These are phyloP conservation scores for Anguilla japonica DNA, from an alignment of 2,113 vertebrate genomes.

Conservation along the genomic window DNA sequence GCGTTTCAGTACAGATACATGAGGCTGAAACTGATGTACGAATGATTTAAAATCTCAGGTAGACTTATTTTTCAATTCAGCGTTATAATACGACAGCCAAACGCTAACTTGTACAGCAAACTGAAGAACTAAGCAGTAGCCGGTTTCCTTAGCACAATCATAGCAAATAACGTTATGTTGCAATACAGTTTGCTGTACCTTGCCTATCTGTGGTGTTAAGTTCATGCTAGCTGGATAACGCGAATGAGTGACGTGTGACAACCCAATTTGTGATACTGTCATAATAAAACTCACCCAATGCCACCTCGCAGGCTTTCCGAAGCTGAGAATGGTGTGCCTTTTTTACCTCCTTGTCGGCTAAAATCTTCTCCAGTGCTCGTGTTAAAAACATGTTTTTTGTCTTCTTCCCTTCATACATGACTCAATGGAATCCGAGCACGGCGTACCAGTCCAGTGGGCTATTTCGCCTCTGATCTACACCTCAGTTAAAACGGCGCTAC, in stretches of 20 bases:
- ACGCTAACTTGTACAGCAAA: background rate
- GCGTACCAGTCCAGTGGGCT: slow-evolving; percentile 61
- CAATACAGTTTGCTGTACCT: background rate
- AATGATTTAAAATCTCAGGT: background rate
- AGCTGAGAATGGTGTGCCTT: slow-evolving; percentile 96
- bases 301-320: slow-evolving; percentile 97
- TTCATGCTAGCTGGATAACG: background rate
- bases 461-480: slow-evolving; percentile 55
- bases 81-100: background rate
- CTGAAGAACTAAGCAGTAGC: background rate
- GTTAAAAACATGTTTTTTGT: slow-evolving; percentile 99
- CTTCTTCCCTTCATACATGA: slow-evolving; percentile 97
- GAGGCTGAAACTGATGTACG: background rate
- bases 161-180: background rate
- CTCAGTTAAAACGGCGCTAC: slow-evolving; percentile 52
- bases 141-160: background rate
- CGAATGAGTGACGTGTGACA: slow-evolving; percentile 60
- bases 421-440: slow-evolving; percentile 70
- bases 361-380: slow-evolving; percentile 95
- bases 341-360: slow-evolving; percentile 99
- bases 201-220: background rate
- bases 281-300: slow-evolving; percentile 80
- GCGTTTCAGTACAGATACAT: background rate
- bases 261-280: slow-evolving; percentile 38
- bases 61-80: background rate